Conservation (phyloP, 2,888 invertebrate species). For the Polydrusus pterygomalis region DNA sequence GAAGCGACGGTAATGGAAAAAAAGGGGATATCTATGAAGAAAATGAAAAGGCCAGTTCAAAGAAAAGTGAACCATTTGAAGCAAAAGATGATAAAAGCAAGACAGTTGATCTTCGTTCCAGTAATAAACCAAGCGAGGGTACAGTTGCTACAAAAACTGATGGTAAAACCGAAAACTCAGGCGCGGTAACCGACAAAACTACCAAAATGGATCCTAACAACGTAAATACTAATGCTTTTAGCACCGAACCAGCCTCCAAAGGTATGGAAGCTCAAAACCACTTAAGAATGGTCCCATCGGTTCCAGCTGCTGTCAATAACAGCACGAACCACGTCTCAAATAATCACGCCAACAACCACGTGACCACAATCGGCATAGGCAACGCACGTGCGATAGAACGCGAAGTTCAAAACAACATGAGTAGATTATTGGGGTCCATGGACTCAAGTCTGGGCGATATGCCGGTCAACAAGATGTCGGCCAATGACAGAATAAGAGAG, state of each 20-base stretch:
- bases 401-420: conserved; percentile 65
- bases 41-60: background rate
- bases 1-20: conserved; percentile 20
- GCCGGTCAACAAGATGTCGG: conserved; percentile 50
- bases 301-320: conserved; percentile 5
- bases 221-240: conserved; percentile 15
- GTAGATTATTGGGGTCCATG: conserved; percentile 59
- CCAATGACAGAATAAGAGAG: conserved; percentile 66
- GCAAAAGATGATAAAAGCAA: background rate
- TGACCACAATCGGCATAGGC: conserved; percentile 60
- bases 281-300: background rate
- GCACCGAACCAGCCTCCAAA: background rate
- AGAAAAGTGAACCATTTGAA: background rate
- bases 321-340: conserved; percentile 34
- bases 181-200: conserved; percentile 31
- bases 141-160: conserved; percentile 53
- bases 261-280: background rate
- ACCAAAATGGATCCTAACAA: conserved; percentile 25
- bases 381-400: conserved; percentile 62
- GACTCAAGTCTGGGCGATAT: conserved; percentile 46
- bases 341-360: conserved; percentile 61
- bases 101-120: conserved; percentile 10
- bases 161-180: conserved; percentile 58
- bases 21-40: conserved; percentile 18
- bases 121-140: background rate